phyloP scores from a whole-genome alignment of 2,888 invertebrate species.

The Ariolimax columbianus region DNA sequence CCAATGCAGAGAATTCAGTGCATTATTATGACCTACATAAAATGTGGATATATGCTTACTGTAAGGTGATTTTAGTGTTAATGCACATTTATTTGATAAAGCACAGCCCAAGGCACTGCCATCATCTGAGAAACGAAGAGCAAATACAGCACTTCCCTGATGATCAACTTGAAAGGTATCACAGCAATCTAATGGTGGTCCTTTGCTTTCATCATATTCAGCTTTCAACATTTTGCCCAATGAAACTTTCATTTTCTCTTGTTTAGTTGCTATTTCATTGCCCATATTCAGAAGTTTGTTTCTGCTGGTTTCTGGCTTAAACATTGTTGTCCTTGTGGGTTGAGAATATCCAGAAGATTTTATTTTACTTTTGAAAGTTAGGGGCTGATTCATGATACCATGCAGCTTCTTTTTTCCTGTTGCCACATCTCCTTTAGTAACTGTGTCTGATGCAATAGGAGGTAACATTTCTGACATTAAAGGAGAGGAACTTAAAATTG shows the following conservation, averaged over 20 bases:
- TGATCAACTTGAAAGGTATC: constrained; percentile 66
- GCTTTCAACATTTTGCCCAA: constrained; percentile 40
- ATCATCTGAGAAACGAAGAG: constrained; percentile 67
- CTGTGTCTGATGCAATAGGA: constrained; percentile 57
- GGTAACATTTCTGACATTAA: constrained; percentile 70
- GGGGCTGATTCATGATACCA: constrained; percentile 65
- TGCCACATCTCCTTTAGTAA: constrained; percentile 54
- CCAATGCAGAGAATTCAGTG: constrained; percentile 70
- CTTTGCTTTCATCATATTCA: constrained; percentile 37
- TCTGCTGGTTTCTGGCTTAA: constrained; percentile 64
- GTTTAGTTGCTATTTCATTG: neutral
- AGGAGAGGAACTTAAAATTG: constrained; percentile 69
- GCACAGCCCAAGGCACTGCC: constrained; percentile 73
- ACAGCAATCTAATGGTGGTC: constrained; percentile 59
- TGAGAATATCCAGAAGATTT: constrained; percentile 76
- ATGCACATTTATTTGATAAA: constrained; percentile 72
- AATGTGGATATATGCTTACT: constrained; percentile 51
- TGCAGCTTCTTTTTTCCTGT: constrained; percentile 57
- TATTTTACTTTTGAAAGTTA: constrained; percentile 73
- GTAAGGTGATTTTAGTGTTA: constrained; percentile 71
- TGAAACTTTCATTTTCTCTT: neutral
- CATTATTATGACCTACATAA: constrained; percentile 71
- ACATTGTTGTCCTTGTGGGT: constrained; percentile 68
- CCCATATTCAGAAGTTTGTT: constrained; percentile 28
- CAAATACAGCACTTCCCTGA: constrained; percentile 67